Conservation (phyloP, 2,888 invertebrate species). For the Sycophila texana region DNA sequence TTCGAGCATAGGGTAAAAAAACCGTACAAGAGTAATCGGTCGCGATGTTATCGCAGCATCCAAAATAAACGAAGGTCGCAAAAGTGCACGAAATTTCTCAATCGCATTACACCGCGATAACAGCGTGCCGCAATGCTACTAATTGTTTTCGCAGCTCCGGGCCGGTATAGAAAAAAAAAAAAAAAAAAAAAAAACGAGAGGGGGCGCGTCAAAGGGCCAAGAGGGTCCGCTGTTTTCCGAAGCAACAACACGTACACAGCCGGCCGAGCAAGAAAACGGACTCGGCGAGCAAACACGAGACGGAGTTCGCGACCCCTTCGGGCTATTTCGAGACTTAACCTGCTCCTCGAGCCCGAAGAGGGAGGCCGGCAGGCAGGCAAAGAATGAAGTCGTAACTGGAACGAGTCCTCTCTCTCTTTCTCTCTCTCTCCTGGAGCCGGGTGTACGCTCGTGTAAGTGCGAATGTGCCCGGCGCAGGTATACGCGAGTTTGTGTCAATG, state of each 20-base stretch:
- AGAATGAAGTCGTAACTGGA: conserved; percentile 35
- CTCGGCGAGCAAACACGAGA: conserved; percentile 12
- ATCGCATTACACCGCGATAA: background rate
- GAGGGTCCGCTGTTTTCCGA: conserved; percentile 30
- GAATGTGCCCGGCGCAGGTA: background rate
- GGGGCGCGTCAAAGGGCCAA: background rate
- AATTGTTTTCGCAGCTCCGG: background rate
- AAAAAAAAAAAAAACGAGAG: background rate
- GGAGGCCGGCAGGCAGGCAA: conserved; percentile 12
- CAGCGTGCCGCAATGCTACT: background rate
- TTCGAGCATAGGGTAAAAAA: no score
- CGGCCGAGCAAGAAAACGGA: conserved; percentile 1
- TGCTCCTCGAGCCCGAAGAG: conserved; percentile 15
- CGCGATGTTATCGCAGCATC: background rate
- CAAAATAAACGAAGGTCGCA: background rate
- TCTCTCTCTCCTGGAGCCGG: no score
- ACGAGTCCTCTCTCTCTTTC: conserved; percentile 8
- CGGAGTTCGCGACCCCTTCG: conserved; percentile 12
- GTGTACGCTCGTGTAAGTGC: no score
- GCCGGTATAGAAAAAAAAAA: no score
- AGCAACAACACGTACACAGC: conserved; percentile 10
- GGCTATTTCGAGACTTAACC: conserved; percentile 36
- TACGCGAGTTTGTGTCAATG: conserved; percentile 13
- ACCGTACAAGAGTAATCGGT: no score
- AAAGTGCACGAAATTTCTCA: background rate